These are phyloP conservation scores for Eunapius fragilis DNA, from an alignment of 37 sponge, comb jelly and placozoan genomes.

Conservation along the genomic window DNA sequence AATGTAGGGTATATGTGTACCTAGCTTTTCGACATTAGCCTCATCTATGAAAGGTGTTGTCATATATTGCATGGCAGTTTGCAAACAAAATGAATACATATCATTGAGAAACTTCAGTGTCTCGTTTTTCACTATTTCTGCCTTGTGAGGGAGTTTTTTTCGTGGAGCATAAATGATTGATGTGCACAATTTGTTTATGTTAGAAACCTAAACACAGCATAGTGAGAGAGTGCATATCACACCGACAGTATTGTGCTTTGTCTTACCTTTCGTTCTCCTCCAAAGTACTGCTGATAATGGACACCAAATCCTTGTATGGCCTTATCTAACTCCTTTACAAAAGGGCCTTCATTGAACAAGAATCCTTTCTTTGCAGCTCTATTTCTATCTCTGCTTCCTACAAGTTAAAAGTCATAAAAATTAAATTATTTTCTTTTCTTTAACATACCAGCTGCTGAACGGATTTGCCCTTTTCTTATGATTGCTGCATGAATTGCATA, in stretches of 20 bases:
- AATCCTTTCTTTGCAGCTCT: neutral
- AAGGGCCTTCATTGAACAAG: neutral
- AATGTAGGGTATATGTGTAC: neutral
- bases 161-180: neutral
- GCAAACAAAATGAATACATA: conserved; percentile 5
- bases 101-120: neutral
- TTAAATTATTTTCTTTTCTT: too few species aligned
- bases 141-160: neutral
- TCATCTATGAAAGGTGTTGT: neutral
- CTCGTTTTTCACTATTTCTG: neutral
- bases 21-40: neutral
- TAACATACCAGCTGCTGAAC: neutral
- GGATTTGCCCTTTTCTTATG: neutral
- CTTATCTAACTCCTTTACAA: neutral
- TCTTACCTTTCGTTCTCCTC: neutral
- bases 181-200: neutral
- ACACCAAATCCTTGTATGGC: neutral
- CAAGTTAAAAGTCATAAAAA: too few species aligned
- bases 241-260: too few species aligned
- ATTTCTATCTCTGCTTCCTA: neutral
- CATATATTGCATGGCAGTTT: conserved; percentile 25
- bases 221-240: neutral
- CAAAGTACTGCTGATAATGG: neutral
- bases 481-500: neutral
- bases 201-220: neutral